Percentiles rank a stretch among this genome's conserved stretches.
These are phyloP conservation scores for Leptopilina myrica DNA, from an alignment of 2,888 invertebrate genomes.

Conservation along the genomic window DNA sequence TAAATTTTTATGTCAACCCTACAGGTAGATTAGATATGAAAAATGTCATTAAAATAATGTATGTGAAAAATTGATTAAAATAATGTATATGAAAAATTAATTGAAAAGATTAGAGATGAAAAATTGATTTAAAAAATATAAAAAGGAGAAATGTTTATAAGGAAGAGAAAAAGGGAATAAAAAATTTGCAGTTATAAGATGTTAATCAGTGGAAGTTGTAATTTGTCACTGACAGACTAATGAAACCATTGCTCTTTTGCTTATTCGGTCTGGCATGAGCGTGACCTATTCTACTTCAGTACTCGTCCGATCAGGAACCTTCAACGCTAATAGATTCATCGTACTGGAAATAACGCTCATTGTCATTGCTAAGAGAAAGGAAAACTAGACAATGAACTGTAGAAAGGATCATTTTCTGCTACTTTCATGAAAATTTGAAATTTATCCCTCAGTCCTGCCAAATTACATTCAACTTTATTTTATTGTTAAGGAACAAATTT, in stretches of 20 bases:
- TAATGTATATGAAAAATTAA: too few species aligned
- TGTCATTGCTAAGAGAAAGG: constrained; percentile 28
- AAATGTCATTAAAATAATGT: too few species aligned
- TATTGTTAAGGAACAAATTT: too few species aligned
- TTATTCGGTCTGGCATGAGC: constrained; percentile 9
- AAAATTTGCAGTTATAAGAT: too few species aligned
- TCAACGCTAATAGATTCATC: constrained; percentile 8
- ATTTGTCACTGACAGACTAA: background rate
- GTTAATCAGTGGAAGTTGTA: background rate
- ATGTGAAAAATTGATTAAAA: too few species aligned
- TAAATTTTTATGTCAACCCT: too few species aligned
- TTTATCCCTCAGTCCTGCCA: background rate
- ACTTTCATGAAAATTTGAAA: constrained; percentile 9
- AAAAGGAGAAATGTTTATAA: too few species aligned
- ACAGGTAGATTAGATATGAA: too few species aligned
- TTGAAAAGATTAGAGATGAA: too few species aligned
- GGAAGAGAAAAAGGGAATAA: too few species aligned
- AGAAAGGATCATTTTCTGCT: background rate
- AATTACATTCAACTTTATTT: too few species aligned
- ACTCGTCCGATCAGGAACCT: constrained; percentile 7
- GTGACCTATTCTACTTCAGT: constrained; percentile 29
- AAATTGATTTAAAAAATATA: too few species aligned
- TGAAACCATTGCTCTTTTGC: background rate
- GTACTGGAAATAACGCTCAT: constrained; percentile 35
- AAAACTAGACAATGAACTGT: constrained; percentile 3